Conservation (phyloP, 2,797 vertebrate genomes). For the Taenioides sp. region DNA sequence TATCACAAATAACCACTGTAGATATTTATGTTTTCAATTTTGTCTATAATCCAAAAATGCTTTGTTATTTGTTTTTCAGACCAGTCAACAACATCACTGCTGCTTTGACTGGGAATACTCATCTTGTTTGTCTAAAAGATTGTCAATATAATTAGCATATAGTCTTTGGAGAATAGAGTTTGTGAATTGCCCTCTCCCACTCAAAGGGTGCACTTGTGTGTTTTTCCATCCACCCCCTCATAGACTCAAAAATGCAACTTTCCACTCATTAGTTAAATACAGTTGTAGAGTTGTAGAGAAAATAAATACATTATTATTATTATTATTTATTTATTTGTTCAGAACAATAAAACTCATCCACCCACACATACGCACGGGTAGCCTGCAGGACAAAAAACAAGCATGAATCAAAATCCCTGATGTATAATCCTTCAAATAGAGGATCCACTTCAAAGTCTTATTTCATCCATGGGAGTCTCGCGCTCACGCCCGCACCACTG, state of each 20-base stretch:
- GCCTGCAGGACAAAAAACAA: conserved; percentile 73
- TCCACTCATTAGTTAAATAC: conserved; percentile 45
- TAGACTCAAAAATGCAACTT: conserved; percentile 19
- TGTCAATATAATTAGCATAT: conserved; percentile 27
- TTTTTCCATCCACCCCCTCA: conserved; percentile 4
- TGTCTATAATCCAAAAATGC: conserved; percentile 25
- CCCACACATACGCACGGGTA: conserved; percentile 59
- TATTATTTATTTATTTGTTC: conserved; percentile 26
- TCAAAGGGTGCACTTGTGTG: conserved; percentile 8
- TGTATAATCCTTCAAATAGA: conserved; percentile 82
- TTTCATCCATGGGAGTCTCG: conserved; percentile 77
- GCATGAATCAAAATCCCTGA: conserved; percentile 78
- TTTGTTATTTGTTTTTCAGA: conserved; percentile 20
- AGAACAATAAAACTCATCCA: conserved; percentile 60
- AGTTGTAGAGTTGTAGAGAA: conserved; percentile 49
- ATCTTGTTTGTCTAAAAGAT: conserved; percentile 36
- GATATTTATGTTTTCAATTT: conserved; percentile 57
- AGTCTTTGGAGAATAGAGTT: conserved; percentile 30
- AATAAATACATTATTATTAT: conserved; percentile 63
- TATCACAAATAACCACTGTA: conserved; percentile 48
- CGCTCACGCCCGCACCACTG: conserved; percentile 64
- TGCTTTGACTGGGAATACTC: conserved; percentile 30
- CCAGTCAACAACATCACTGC: conserved; percentile 24
- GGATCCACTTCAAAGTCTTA: conserved; percentile 83
- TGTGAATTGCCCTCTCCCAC: conserved; percentile 21